Evolutionary conservation across 2,888 invertebrate species (phyloP).

Genomic region (Amiota communis): DNA sequence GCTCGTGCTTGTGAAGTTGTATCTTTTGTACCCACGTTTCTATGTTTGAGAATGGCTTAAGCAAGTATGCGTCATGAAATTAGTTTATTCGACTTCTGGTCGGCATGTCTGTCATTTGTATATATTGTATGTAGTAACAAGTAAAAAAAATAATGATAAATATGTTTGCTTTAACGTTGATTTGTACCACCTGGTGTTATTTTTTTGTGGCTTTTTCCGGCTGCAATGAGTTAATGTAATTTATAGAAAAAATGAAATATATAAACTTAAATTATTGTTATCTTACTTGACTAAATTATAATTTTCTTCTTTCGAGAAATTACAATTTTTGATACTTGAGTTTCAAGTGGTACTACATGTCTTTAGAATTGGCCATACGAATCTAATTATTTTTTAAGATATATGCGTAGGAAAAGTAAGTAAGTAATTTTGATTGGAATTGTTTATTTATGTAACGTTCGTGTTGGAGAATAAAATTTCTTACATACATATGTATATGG

Average conservation of each 20-base stretch:
- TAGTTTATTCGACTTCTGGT: conserved; percentile 64
- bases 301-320: conserved; percentile 18
- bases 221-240: conserved; percentile 18
- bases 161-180: too few relatives aligned
- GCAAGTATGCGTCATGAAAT: conserved; percentile 67
- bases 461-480: too few relatives aligned
- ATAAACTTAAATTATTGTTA: neutral
- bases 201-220: neutral
- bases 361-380: too few relatives aligned
- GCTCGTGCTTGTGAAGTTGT: conserved; percentile 15
- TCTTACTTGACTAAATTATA: neutral
- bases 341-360: neutral
- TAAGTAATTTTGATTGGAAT: too few relatives aligned
- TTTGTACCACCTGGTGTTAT: neutral
- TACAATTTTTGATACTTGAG: neutral
- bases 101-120: conserved; percentile 39
- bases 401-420: too few relatives aligned
- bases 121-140: conserved; percentile 26
- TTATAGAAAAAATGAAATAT: neutral
- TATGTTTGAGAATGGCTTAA: conserved; percentile 51
- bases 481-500: too few relatives aligned
- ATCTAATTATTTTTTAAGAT: too few relatives aligned
- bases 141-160: too few relatives aligned
- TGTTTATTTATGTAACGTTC: too few relatives aligned
- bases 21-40: conserved; percentile 8